phyloP scores from a whole-genome alignment of 2,113 vertebrate genomes.

The Xenopus borealis region DNA sequence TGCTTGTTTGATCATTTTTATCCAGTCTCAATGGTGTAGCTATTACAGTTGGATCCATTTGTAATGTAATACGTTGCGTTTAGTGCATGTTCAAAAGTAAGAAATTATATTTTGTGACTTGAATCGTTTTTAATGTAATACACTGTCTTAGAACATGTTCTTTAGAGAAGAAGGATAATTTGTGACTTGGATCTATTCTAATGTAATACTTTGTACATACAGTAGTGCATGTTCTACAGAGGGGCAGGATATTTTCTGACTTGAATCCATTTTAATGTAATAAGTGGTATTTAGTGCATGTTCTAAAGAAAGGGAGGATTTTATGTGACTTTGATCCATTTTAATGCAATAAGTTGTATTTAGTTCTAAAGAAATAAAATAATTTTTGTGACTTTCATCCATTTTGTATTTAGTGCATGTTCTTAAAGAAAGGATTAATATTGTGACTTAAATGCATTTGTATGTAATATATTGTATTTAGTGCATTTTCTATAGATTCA shows the following conservation, averaged over 20 bases:
- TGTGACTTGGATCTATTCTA: too few relatives aligned
- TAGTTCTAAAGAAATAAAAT: conserved; percentile 12
- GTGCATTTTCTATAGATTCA: conserved; percentile 27
- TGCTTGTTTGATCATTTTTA: conserved; percentile 26
- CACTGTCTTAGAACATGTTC: too few relatives aligned
- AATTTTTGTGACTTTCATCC: not conserved
- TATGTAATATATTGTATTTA: conserved; percentile 25
- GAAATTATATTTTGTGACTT: too few relatives aligned
- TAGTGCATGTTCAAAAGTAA: conserved; percentile 24
- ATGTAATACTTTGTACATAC: too few relatives aligned
- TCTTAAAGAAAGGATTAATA: conserved; percentile 1
- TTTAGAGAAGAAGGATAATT: too few relatives aligned
- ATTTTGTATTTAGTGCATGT: conserved; percentile 18
- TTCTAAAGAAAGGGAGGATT: not conserved
- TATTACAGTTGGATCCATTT: conserved; percentile 23
- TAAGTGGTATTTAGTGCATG: conserved; percentile 22
- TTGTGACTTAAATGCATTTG: conserved; percentile 11
- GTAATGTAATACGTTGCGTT: conserved; percentile 29
- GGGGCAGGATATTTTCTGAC: too few relatives aligned
- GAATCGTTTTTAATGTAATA: too few relatives aligned
- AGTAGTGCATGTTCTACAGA: too few relatives aligned
- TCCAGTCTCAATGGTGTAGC: conserved; percentile 23
- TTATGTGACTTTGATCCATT: conserved; percentile 5
- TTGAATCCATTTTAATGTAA: conserved; percentile 20
- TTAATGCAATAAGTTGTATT: conserved; percentile 28